Base-by-base conservation (phyloP, 2,797 vertebrate genomes). In the Propithecus deckenii region DNA sequence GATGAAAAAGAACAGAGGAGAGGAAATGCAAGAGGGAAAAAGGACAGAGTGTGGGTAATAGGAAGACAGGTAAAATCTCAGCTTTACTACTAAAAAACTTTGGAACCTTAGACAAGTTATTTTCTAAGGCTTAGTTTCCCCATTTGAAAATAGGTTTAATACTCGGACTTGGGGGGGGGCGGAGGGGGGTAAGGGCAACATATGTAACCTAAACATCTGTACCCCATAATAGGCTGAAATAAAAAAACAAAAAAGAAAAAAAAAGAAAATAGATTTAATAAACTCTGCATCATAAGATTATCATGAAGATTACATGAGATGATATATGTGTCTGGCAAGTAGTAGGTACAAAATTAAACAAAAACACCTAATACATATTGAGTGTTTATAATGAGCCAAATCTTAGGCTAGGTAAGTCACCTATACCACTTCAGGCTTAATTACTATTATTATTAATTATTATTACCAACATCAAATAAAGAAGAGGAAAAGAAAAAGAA, bases 241-340 rank as follows among this genome's bases (percentile, higher is more conserved):
- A 41, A 41, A 41, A 41, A 41, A 41, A 41, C 4, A 41, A 7
- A 41, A 41, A 7, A 41, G 41, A 41, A 41, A 41, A 41, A 41
- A 41, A 41, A 41, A 38, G 35, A 95, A 95, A 85, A 69, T n/a
- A 55, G 43, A 30, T n/a, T 93, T 86, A 94, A 76, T 81, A 89
- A 74, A 95, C 48, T 76, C 41, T 25, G 0, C 20, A 55, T 41
- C 67, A n/a, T 84, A 74, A 78, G 57, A 81, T 80, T 79, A 65
- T 65, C 79, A 87, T 2, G 20, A 84, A 76, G 20, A 94, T 69
- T 84, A 74, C 12, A 78, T 84, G 32, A 74, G 35, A 71, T 41
- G 71, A 55, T 50, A n/a, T 88, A 63, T 65, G 55, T 76, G 25
- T 72, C 71, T 96, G 52, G 38, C 48, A 93, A 81, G 59, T 20